Conservation (phyloP, 2,888 invertebrate species). For the Blera fallax region DNA sequence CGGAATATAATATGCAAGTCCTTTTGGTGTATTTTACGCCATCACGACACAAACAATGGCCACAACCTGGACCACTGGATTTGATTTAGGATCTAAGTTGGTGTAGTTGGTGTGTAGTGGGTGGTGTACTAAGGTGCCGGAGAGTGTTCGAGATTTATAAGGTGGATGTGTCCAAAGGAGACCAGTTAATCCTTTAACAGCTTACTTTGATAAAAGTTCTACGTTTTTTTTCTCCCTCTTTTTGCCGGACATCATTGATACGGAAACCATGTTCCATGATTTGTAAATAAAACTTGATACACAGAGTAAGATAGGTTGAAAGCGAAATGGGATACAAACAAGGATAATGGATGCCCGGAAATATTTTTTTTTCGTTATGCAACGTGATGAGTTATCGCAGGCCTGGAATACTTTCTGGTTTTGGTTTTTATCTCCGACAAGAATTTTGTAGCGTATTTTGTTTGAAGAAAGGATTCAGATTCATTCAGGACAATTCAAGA, state of each 20-base stretch:
- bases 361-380: not conserved
- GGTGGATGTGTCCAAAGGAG: constrained; percentile 13
- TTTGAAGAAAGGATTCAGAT: constrained; percentile 31
- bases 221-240: not conserved
- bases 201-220: constrained; percentile 3
- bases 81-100: constrained; percentile 43
- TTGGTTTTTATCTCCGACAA: not conserved
- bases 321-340: not conserved
- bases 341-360: not conserved
- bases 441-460: not conserved
- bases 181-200: constrained; percentile 23
- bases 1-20: constrained; percentile 32
- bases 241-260: constrained; percentile 11
- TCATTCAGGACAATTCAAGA: constrained; percentile 5
- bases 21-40: constrained; percentile 20
- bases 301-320: not conserved
- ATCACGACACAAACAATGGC: constrained; percentile 26
- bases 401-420: not conserved
- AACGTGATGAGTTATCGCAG: not conserved
- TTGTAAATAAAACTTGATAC: constrained; percentile 39
- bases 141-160: constrained; percentile 7
- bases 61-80: constrained; percentile 35
- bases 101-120: no score
- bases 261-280: constrained; percentile 9
- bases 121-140: no score